Evolutionary conservation across 2,797 vertebrate species (phyloP).

Genomic region (Gila robusta): DNA sequence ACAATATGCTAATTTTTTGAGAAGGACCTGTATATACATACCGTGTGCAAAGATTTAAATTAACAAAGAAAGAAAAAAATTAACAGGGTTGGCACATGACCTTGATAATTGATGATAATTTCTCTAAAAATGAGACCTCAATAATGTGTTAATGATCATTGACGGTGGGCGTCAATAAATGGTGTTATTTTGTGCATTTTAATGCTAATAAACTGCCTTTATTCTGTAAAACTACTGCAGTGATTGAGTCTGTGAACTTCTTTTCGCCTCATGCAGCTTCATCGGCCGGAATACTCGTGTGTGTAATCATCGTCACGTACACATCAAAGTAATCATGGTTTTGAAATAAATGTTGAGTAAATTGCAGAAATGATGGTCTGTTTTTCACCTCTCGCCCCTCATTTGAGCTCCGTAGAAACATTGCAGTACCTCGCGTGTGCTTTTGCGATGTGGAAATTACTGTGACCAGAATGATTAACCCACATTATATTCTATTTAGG

Average conservation of each 20-base stretch:
- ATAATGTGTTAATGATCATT: constrained; percentile 55
- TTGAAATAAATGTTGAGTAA: constrained; percentile 54
- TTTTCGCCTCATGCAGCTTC: constrained; percentile 14
- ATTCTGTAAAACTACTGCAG: constrained; percentile 4
- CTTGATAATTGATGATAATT: constrained; percentile 49
- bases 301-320: constrained; percentile 47
- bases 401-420: constrained; percentile 25
- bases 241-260: constrained; percentile 23
- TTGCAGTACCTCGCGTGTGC: background rate
- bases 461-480: constrained; percentile 66
- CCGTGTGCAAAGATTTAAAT: background rate
- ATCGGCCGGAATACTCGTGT: constrained; percentile 34
- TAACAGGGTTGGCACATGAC: background rate
- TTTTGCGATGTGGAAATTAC: constrained; percentile 57
- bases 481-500: constrained; percentile 66
- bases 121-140: constrained; percentile 55
- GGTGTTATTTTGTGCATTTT: constrained; percentile 10
- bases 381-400: constrained; percentile 57
- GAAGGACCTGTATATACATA: too few species aligned
- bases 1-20: too few species aligned
- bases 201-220: constrained; percentile 21
- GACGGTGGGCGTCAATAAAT: constrained; percentile 26
- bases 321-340: constrained; percentile 51
- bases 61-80: background rate
- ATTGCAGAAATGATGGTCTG: constrained; percentile 53